Percentiles rank a stretch among this genome's conserved stretches.
These are phyloP conservation scores for Polia nebulosa DNA, from an alignment of 2,888 invertebrate species.

Conservation along the genomic window DNA sequence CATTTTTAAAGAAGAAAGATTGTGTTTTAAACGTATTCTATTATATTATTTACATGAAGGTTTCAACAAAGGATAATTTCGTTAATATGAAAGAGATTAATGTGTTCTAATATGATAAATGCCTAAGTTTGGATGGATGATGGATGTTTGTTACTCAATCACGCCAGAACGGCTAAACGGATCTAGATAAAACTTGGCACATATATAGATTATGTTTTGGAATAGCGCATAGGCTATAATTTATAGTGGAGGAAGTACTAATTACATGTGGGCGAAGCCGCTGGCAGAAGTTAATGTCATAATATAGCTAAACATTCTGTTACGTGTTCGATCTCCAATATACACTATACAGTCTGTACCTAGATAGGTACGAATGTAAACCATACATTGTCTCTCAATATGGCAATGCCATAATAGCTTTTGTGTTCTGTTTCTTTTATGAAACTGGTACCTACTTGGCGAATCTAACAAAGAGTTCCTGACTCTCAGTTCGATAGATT, in stretches of 20 bases:
- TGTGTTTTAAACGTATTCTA: conserved; percentile 27
- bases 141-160: too few relatives aligned
- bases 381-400: not conserved
- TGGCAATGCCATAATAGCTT: not conserved
- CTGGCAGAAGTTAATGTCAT: not conserved
- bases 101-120: not conserved
- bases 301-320: not conserved
- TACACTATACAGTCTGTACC: too few relatives aligned
- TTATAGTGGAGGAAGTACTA: too few relatives aligned
- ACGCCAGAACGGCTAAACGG: too few relatives aligned
- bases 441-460: not conserved
- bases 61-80: conserved; percentile 18
- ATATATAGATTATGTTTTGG: too few relatives aligned
- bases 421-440: too few relatives aligned
- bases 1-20: conserved; percentile 42
- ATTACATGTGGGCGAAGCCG: too few relatives aligned
- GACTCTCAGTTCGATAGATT: not conserved
- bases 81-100: not conserved
- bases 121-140: not conserved
- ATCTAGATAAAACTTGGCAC: too few relatives aligned
- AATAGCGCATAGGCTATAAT: too few relatives aligned
- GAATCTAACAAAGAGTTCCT: not conserved
- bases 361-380: not conserved
- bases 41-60: conserved; percentile 29
- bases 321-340: not conserved